phyloP scores from a whole-genome alignment of 2,888 invertebrate genomes.

The Agapetus fuscipes region DNA sequence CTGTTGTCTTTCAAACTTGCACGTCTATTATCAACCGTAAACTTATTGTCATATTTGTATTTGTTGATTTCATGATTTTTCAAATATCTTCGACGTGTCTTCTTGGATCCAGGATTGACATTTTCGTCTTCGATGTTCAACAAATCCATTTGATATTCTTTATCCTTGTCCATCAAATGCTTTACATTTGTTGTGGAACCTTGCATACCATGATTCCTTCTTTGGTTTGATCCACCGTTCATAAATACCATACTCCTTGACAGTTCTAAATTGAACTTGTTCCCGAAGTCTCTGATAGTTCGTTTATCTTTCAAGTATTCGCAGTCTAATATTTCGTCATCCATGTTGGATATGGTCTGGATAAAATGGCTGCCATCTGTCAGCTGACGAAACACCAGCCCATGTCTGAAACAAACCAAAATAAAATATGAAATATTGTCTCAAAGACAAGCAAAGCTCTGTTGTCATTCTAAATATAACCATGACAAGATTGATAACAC shows the following conservation, averaged over 20 bases:
- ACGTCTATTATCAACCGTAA: no score
- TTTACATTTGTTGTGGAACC: constrained; percentile 1
- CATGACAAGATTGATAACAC: no score
- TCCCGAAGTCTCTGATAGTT: constrained; percentile 48
- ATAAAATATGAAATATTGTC: no score
- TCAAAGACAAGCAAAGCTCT: no score
- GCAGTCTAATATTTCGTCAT: constrained; percentile 54
- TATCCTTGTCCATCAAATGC: not conserved
- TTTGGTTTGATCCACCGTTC: constrained; percentile 1
- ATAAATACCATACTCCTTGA: constrained; percentile 28
- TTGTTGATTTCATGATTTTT: no score
- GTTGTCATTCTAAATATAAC: no score
- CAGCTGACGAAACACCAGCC: constrained; percentile 54
- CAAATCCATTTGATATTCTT: no score
- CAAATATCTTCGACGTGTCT: not conserved
- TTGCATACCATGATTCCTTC: constrained; percentile 1
- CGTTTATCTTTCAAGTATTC: constrained; percentile 50
- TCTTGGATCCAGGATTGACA: not conserved
- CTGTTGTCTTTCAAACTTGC: not conserved
- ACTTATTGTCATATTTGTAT: no score
- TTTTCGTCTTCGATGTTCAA: constrained; percentile 1
- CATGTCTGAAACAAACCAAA: constrained; percentile 30
- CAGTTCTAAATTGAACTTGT: constrained; percentile 48
- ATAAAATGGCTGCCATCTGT: constrained; percentile 59
- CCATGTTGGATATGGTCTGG: constrained; percentile 56